Evolutionary conservation across 2,888 invertebrate genomes (phyloP).

Genomic region (Calameuta idolon): DNA sequence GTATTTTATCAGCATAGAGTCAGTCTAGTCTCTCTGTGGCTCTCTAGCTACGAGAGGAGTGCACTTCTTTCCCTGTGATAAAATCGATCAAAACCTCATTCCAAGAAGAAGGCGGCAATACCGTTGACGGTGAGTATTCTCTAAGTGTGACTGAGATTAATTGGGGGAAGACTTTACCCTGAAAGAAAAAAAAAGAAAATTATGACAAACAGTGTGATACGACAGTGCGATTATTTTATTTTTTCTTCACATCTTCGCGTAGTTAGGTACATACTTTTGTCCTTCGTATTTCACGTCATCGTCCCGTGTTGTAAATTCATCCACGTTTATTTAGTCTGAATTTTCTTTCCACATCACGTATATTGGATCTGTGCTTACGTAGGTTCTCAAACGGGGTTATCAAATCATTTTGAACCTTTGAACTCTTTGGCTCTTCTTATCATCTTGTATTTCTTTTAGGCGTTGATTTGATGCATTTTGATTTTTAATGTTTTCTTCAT

Average conservation of each 20-base stretch:
- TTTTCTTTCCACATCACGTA: neutral
- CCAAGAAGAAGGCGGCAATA: neutral
- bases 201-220: neutral
- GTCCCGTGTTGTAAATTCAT: neutral
- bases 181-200: neutral
- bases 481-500: neutral
- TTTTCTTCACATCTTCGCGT: neutral
- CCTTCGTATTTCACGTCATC: neutral
- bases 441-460: neutral
- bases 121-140: neutral
- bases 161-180: neutral
- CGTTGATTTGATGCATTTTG: neutral
- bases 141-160: neutral
- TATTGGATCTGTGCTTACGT: neutral
- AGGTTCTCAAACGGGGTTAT: neutral
- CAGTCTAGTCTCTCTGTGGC: neutral
- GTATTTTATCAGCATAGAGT: slow-evolving; percentile 40
- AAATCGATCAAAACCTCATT: neutral
- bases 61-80: neutral
- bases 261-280: neutral
- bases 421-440: neutral
- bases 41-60: neutral
- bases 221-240: neutral
- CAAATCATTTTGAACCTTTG: neutral
- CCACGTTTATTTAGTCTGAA: neutral